phyloP scores from a whole-genome alignment of 1,140 invertebrate species.

The Saccostrea glomerata region DNA sequence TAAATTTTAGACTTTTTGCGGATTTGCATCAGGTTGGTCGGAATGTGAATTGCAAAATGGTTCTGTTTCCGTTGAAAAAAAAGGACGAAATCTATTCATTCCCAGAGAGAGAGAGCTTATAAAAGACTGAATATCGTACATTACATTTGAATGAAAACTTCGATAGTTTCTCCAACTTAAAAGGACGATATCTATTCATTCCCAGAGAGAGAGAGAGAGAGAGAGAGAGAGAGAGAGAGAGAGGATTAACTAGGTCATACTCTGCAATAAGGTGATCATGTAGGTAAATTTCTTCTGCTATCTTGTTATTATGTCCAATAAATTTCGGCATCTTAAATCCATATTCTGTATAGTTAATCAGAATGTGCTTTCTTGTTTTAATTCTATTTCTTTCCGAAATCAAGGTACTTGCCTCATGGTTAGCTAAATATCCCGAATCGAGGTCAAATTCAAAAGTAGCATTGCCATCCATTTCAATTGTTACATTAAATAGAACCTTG shows the following conservation, averaged over 20 bases:
- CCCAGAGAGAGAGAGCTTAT: too few species aligned
- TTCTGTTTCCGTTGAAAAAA: too few species aligned
- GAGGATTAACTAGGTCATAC: not conserved
- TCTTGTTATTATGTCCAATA: not conserved
- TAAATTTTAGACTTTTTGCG: too few species aligned
- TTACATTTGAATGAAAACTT: too few species aligned
- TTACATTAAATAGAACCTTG: not conserved
- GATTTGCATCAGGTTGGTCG: too few species aligned
- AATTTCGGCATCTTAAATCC: conserved; percentile 4
- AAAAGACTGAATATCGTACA: too few species aligned
- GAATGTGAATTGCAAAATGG: too few species aligned
- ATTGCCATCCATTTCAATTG: not conserved
- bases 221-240: too few species aligned
- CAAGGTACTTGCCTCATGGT: not conserved
- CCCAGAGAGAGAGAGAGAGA: too few species aligned
- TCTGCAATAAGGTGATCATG: not conserved
- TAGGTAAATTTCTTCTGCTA: not conserved
- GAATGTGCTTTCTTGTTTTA: not conserved
- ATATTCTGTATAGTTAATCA: not conserved
- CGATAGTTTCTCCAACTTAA: too few species aligned
- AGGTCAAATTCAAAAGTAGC: not conserved
- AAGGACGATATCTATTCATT: too few species aligned
- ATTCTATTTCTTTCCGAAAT: not conserved
- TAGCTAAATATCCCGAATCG: not conserved
- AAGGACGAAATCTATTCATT: too few species aligned